Evolutionary conservation across 2,797 vertebrate genomes (phyloP), one percentile per base, ranked within the genome.

Genomic region (Novumbra hubbsi): DNA sequence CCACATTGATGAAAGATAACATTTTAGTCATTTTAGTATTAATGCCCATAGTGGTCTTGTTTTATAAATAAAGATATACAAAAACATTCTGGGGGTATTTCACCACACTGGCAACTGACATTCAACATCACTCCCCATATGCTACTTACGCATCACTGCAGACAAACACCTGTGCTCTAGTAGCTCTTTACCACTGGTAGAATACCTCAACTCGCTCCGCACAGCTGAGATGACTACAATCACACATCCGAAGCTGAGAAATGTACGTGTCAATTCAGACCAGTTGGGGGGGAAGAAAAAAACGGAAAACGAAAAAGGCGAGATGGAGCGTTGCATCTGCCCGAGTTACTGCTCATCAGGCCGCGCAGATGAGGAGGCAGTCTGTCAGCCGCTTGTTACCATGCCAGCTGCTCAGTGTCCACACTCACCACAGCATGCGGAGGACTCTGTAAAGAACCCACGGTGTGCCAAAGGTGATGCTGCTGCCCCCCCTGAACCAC

Each of bases 401-500:
- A 57, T 65, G 85, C 88, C 92, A 91, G 88, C 90, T 91, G 90
- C 77, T 89, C 79, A 81, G 87, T 86, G 90, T 91, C 85, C 85
- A 77, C 83, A 81, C 88, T 82, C 81, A 78, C 62, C 68, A 63
- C 81, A 73, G 85, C 85, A 89, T 90, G 88, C 81, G 88, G 90
- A 92, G 91, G 75, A 84, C 76, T 78, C 83, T 79, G 84, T 62
- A 80, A 79, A 86, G 85, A 24, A 17, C 34, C 5, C 62, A 74
- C 16, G 19, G 41, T n/a, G 48, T 16, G 28, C 57, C 32, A 52
- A 55, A 6, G 50, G 60, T 9, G 41, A 3, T 45, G 41, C 41
- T 14, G 12, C 41, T 45, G 14, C 41, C 41, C 2, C 41, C 41
- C 41, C 41, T 45, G 41, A 14, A 45, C 1, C 41, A 45, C 41